phyloP scores from a whole-genome alignment of 2,797 vertebrate genomes.

The Hybognathus amarus region DNA sequence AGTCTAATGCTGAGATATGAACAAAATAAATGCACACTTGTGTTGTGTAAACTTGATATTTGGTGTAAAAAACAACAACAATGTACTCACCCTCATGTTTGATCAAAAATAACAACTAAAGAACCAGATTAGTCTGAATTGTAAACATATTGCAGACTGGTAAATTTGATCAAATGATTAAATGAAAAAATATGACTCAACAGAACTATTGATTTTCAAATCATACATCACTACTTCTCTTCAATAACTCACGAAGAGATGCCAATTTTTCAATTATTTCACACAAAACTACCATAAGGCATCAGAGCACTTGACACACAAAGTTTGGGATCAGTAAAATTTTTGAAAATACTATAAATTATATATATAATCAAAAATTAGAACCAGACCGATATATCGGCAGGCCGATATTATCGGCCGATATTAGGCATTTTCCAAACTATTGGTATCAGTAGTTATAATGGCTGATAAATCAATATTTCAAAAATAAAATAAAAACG shows the following conservation, averaged over 20 bases:
- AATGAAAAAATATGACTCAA: not conserved
- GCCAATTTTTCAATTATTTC: not conserved
- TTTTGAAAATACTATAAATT: not conserved
- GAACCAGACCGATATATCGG: too few relatives aligned
- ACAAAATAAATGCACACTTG: not conserved
- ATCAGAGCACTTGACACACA: not conserved
- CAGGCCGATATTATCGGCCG: too few relatives aligned
- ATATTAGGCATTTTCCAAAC: too few relatives aligned
- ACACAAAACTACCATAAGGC: not conserved
- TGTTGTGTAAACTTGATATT: not conserved
- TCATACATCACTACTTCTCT: not conserved
- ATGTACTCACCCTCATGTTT: constrained; percentile 7
- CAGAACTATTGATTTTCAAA: not conserved
- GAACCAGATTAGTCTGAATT: not conserved
- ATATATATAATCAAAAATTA: not conserved
- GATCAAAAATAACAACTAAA: not conserved
- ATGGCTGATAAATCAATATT: too few relatives aligned
- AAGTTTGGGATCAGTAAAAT: not conserved
- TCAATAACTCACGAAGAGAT: not conserved
- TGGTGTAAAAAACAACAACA: not conserved
- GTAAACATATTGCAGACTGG: not conserved
- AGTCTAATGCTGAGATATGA: not conserved
- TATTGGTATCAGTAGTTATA: too few relatives aligned
- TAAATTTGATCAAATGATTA: not conserved
- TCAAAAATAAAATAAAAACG: too few relatives aligned